phyloP scores from a whole-genome alignment of 2,888 invertebrate species.

The Noctua pronuba region DNA sequence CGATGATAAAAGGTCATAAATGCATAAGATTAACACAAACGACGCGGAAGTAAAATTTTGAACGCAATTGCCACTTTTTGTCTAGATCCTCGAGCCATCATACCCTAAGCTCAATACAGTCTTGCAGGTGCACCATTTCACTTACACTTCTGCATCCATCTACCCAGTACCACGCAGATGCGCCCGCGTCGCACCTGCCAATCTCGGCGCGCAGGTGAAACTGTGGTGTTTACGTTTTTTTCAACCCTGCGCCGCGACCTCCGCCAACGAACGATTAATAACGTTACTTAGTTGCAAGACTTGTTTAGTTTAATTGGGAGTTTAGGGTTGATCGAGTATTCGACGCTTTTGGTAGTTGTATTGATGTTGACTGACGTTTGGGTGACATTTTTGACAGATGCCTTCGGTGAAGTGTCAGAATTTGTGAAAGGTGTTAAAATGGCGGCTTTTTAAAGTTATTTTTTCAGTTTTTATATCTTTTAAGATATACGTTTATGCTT shows the following conservation, averaged over 20 bases:
- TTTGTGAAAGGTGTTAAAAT: slow-evolving; percentile 1
- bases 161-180: slow-evolving; percentile 77
- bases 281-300: slow-evolving; percentile 61
- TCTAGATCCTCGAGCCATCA: neutral
- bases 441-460: neutral
- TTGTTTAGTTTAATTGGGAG: slow-evolving; percentile 59
- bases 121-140: slow-evolving; percentile 25
- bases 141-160: slow-evolving; percentile 42
- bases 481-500: neutral
- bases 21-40: neutral
- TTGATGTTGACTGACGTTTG: slow-evolving; percentile 16
- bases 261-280: slow-evolving; percentile 64
- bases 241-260: slow-evolving; percentile 67
- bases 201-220: slow-evolving; percentile 87
- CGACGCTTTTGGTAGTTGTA: slow-evolving; percentile 15
- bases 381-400: slow-evolving; percentile 33
- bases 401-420: slow-evolving; percentile 9
- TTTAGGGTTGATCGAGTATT: slow-evolving; percentile 33
- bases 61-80: neutral
- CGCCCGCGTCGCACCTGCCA: slow-evolving; percentile 85
- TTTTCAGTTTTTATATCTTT: neutral
- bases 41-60: neutral
- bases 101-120: neutral
- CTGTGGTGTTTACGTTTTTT: slow-evolving; percentile 87
- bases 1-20: neutral